phyloP scores from a whole-genome alignment of 2,888 invertebrate genomes.

The Mechanitis mazaeus region DNA sequence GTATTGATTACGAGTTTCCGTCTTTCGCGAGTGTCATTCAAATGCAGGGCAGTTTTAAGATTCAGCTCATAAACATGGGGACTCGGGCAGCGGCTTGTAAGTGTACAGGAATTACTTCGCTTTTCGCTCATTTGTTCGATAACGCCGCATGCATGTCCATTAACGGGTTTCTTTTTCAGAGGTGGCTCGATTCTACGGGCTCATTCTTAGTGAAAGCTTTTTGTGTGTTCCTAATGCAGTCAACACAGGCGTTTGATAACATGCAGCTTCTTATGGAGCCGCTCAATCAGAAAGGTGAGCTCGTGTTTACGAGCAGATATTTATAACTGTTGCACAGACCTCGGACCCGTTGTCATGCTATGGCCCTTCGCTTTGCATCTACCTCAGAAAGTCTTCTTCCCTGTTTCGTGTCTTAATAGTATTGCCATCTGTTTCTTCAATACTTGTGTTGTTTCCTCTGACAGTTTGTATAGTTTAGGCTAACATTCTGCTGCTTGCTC shows the following conservation, averaged over 20 bases:
- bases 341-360: slow-evolving; percentile 30
- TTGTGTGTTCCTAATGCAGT: slow-evolving; percentile 66
- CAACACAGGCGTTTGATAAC: slow-evolving; percentile 51
- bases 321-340: slow-evolving; percentile 29
- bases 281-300: slow-evolving; percentile 70
- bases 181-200: slow-evolving; percentile 49
- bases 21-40: slow-evolving; percentile 48
- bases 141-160: slow-evolving; percentile 61
- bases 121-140: slow-evolving; percentile 32
- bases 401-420: slow-evolving; percentile 26
- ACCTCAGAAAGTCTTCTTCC: slow-evolving; percentile 25
- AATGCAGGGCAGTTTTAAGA: slow-evolving; percentile 83
- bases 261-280: slow-evolving; percentile 65
- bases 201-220: slow-evolving; percentile 68
- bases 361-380: slow-evolving; percentile 25
- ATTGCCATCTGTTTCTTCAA: slow-evolving; percentile 29
- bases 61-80: slow-evolving; percentile 89
- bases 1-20: slow-evolving; percentile 56
- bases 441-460: slow-evolving; percentile 2
- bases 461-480: slow-evolving; percentile 19
- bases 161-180: slow-evolving; percentile 73
- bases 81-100: slow-evolving; percentile 96
- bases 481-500: slow-evolving; percentile 23
- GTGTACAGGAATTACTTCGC: slow-evolving; percentile 46
- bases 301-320: slow-evolving; percentile 38